Evolutionary conservation across 2,888 invertebrate species (phyloP).

Genomic region (Thysanoteuthis rhombus): DNA sequence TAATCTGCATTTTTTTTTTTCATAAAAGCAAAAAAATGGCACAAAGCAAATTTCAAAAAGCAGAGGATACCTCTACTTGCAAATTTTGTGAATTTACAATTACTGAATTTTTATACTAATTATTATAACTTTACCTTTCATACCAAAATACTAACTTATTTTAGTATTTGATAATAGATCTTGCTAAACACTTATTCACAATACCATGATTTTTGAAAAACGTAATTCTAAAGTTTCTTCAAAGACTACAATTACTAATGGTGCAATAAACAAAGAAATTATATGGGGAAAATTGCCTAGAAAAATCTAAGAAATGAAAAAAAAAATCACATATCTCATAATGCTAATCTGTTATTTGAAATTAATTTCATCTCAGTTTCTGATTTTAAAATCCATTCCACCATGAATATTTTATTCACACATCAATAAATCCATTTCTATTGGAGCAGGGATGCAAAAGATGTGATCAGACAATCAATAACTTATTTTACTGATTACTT

Average conservation of each 20-base stretch:
- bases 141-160: not conserved
- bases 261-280: not conserved
- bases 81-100: no score
- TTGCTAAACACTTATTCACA: not conserved
- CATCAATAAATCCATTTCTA: not conserved
- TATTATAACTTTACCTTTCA: not conserved
- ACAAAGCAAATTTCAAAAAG: no score
- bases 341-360: not conserved
- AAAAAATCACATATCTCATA: not conserved
- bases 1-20: no score
- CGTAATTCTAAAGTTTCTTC: not conserved
- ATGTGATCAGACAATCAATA: not conserved
- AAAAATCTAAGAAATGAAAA: fast-evolving
- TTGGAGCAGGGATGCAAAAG: not conserved
- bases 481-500: not conserved
- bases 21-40: no score
- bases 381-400: not conserved
- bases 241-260: not conserved
- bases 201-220: not conserved
- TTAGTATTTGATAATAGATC: not conserved
- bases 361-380: not conserved
- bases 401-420: not conserved
- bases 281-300: not conserved
- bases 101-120: no score
- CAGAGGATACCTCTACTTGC: no score